A percentile compares a stretch with the other conserved stretches of the same genome.
These are phyloP conservation scores for Drosophila bunnanda DNA, from an alignment of 2,888 invertebrate genomes.

Conservation along the genomic window DNA sequence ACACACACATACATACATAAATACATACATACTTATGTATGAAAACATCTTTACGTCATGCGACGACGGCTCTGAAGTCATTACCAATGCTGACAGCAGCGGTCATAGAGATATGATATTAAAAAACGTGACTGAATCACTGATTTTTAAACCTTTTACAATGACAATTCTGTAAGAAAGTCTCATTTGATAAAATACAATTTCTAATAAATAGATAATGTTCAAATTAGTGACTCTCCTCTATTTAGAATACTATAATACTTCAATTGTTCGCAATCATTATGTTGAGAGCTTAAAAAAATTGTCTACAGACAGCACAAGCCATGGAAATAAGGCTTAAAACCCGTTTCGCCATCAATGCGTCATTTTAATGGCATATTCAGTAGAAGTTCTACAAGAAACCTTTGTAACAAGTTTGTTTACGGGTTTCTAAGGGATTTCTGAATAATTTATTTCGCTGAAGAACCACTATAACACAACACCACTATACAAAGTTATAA, in stretches of 20 bases:
- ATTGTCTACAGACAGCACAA: slow-evolving; percentile 16
- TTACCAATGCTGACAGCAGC: slow-evolving; percentile 24
- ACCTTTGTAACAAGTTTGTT: background rate
- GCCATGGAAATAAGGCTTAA: background rate
- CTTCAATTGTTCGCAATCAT: background rate
- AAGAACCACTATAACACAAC: background rate
- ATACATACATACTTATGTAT: background rate
- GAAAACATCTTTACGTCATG: slow-evolving; percentile 65
- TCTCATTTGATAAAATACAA: background rate
- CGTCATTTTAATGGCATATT: slow-evolving; percentile 46
- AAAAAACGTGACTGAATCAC: slow-evolving; percentile 1
- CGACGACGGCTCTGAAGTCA: slow-evolving; percentile 53
- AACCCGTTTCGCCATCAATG: slow-evolving; percentile 22
- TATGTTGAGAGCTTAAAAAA: slow-evolving; percentile 33
- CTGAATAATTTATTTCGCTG: background rate
- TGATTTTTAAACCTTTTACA: slow-evolving; percentile 32
- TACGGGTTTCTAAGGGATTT: background rate
- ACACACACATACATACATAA: background rate
- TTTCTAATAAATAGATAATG: background rate
- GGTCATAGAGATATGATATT: slow-evolving; percentile 1
- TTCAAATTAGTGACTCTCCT: background rate
- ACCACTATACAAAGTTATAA: too few relatives aligned
- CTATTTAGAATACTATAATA: background rate
- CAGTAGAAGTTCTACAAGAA: background rate
- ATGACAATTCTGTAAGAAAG: background rate